Evolutionary conservation across 2,113 vertebrate species (phyloP), one percentile per base, ranked within the genome.

Genomic region (Antechinus flavipes): DNA sequence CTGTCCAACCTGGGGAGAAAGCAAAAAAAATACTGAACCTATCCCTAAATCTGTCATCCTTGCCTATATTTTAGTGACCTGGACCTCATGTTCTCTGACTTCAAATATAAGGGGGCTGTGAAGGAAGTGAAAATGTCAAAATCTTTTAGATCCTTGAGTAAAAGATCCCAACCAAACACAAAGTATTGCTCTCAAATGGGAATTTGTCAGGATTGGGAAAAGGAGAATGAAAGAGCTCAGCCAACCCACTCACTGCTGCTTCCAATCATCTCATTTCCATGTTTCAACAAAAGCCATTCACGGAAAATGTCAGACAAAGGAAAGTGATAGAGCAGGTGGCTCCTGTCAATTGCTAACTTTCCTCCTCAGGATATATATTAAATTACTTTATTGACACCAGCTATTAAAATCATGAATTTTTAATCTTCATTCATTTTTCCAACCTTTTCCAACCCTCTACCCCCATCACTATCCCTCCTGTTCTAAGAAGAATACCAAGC

Each of bases 231-330:
- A 27, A 89, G 49, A 1, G 25, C 58, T 93, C 68, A 91, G 25
- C 3, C 24, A 68, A 91, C 23, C 50, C 94, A 30, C 10, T 30
- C n/a, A 84, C 55, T 52, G 55, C 92, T 8, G 27, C 92, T 8
- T 23, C 96, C 54, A 94, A 27, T 11, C 0, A 9, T 61, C 95
- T 94, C 8, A 27, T 96, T 96, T 96, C 96, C 55, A 53, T 47
- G 52, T 91, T 94, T 95, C 95, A 93, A 91, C 19, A 91, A 91
- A 95, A 92, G 46, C 35, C 61, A 35, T 0, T 46, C 1, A 11
- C 35, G 23, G 90, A 54, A 26, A 94, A 97, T 56, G 3, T 90
- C 95, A 96, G 68, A 92, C 16, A 91, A 16, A 91, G 46, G 84
- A 54, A 90, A 92, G 0, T 2, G 27, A 68, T 23, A 50, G 58